Evolutionary conservation across 2,797 vertebrate species (phyloP).

Genomic region (Xiphorhynchus erythropygius): DNA sequence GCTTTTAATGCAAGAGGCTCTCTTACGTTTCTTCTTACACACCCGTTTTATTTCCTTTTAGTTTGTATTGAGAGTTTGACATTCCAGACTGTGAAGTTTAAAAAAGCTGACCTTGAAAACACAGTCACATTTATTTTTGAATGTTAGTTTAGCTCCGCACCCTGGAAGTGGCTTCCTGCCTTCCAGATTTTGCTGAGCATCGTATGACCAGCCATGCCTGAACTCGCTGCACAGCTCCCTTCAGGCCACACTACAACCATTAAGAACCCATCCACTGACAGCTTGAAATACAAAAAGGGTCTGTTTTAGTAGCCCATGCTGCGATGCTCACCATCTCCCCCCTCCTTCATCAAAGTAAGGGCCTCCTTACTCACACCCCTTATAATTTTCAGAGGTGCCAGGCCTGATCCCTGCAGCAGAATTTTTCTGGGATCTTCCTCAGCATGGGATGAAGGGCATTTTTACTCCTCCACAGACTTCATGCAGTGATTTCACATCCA

Average conservation of each 20-base stretch:
- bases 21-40: not conserved
- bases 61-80: not conserved
- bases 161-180: conserved; percentile 42
- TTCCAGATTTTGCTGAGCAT: not conserved
- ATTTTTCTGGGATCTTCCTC: not conserved
- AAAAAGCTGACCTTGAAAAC: conserved; percentile 58
- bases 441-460: not conserved
- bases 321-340: not conserved
- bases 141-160: conserved; percentile 39
- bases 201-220: not conserved
- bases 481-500: not conserved
- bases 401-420: not conserved
- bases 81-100: conserved; percentile 15
- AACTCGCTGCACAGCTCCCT: not conserved
- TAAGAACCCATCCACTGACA: not conserved
- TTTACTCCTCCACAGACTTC: not conserved
- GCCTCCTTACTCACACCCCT: not conserved
- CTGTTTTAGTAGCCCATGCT: not conserved
- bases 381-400: not conserved
- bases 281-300: not conserved
- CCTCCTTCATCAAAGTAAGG: not conserved
- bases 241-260: not conserved
- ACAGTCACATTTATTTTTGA: conserved; percentile 58
- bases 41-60: not conserved
- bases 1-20: not conserved